Base-by-base conservation (phyloP, 2,113 vertebrate species). In the Labeo rohita region DNA sequence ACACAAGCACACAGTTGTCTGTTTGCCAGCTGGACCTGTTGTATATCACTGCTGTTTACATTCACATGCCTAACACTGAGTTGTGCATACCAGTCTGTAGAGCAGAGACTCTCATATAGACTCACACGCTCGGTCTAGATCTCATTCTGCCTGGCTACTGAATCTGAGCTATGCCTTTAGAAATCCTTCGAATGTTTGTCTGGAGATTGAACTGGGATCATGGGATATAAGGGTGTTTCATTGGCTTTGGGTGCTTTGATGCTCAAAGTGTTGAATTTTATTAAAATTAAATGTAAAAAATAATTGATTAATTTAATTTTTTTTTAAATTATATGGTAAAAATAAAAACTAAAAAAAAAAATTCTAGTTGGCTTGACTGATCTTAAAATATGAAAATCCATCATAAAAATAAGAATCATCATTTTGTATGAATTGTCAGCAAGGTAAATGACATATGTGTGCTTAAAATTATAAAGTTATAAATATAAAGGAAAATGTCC, bases 1-100 rank as follows among this genome's bases (percentile, higher is more conserved):
- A 85, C 85, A 85, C 50, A 80, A 85, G 76, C 36, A 52, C 74
- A 72, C 77, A 39, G 8, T 78, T 74, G 84, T 89, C 68, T 91
- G 86, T 89, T 88, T 77, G 88, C 45, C 86, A 90, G 82, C 86
- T 88, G 86, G 80, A 83, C 45, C 78, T 68, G 73, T 65, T 74
- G 80, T 87, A 86, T 84, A 91, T 91, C 84, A 89, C 72, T 85
- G 66, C 68, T 82, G 88, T 91, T 93, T 90, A 83, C 81, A 73
- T 88, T 89, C 10, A 65, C 73, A 74, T 66, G 87, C 85, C 80
- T 50, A 39, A 83, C 75, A 66, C 77, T 78, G 79, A 28, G 49
- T 83, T 59, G 84, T 75, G 59, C 82, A 87, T 85, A 63, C 84
- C 84, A 82, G 80, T 23, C 34, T 70, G 50, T 61, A 49, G 39